phyloP scores from a whole-genome alignment of 2,113 vertebrate genomes.

The Epinephelus lanceolatus region DNA sequence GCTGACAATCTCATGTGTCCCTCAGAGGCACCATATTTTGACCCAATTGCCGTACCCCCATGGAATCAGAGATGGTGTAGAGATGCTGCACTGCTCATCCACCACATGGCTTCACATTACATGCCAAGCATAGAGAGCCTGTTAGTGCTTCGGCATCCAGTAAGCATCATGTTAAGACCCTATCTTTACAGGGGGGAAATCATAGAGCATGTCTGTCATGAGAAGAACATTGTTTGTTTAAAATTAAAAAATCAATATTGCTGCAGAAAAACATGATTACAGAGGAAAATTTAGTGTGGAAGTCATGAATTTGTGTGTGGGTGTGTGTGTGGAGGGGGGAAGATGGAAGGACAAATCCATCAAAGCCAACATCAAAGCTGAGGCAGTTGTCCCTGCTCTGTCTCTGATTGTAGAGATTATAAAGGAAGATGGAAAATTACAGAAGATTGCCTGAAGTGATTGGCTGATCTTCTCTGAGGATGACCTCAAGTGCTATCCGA shows the following conservation, averaged over 20 bases:
- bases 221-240: slow-evolving; percentile 55
- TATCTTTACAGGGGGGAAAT: slow-evolving; percentile 26
- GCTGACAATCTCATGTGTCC: slow-evolving; percentile 54
- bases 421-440: slow-evolving; percentile 76
- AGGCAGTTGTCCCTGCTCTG: slow-evolving; percentile 64
- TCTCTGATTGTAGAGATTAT: slow-evolving; percentile 80
- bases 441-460: slow-evolving; percentile 78
- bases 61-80: slow-evolving; percentile 24
- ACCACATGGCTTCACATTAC: slow-evolving; percentile 61
- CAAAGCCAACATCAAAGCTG: slow-evolving; percentile 66
- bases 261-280: slow-evolving; percentile 65
- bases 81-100: slow-evolving; percentile 32
- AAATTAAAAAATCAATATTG: slow-evolving; percentile 76
- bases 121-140: slow-evolving; percentile 37
- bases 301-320: slow-evolving; percentile 32
- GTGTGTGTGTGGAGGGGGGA: slow-evolving; percentile 8
- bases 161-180: slow-evolving; percentile 42
- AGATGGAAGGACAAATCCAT: slow-evolving; percentile 57
- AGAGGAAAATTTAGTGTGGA: slow-evolving; percentile 43
- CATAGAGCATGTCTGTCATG: slow-evolving; percentile 9
- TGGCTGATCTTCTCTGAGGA: slow-evolving; percentile 67
- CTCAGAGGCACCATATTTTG: slow-evolving; percentile 51
- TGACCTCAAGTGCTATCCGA: slow-evolving; percentile 79
- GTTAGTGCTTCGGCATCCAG: slow-evolving; percentile 42
- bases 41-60: slow-evolving; percentile 61